Evolutionary conservation across 2,113 vertebrate species (phyloP).

Genomic region (Struthidea cinerea): DNA sequence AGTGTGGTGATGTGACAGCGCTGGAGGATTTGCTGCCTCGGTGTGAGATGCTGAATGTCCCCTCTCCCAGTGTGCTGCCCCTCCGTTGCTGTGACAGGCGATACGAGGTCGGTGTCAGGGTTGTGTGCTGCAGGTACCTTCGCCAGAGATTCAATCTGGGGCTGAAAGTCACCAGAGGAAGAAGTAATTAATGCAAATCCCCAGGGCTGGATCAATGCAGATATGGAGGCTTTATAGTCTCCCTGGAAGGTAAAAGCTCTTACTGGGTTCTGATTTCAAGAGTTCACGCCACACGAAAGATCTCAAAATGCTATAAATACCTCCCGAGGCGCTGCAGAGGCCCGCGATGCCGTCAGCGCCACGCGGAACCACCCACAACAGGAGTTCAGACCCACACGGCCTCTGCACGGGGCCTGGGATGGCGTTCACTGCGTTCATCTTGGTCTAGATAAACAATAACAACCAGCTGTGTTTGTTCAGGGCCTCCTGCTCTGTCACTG

Average conservation of each 20-base stretch:
- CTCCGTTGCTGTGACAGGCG: rapidly evolving
- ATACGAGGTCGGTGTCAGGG: rapidly evolving
- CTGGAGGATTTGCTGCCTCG: not conserved
- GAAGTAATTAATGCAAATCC: conserved; percentile 20
- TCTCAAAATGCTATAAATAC: not conserved
- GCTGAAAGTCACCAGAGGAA: not conserved
- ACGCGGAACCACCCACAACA: rapidly evolving
- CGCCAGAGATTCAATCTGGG: rapidly evolving
- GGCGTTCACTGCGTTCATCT: rapidly evolving
- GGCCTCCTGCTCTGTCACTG: not conserved
- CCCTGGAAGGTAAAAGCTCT: not conserved
- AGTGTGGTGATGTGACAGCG: not conserved
- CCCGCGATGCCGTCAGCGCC: rapidly evolving
- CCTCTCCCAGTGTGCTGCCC: not conserved
- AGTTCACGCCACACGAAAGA: not conserved
- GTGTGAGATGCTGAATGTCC: rapidly evolving
- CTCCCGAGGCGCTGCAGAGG: not conserved
- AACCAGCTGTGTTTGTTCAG: rapidly evolving
- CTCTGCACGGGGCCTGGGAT: rapidly evolving
- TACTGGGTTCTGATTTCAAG: not conserved
- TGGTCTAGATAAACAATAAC: not conserved
- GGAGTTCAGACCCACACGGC: not conserved
- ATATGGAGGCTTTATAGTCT: not conserved
- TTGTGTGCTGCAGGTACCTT: not conserved
- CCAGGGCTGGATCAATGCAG: not conserved